Evolutionary conservation across 2,888 invertebrate genomes (phyloP), one percentile per base, ranked within the genome.

Genomic region (Ypsolopha scabrella): DNA sequence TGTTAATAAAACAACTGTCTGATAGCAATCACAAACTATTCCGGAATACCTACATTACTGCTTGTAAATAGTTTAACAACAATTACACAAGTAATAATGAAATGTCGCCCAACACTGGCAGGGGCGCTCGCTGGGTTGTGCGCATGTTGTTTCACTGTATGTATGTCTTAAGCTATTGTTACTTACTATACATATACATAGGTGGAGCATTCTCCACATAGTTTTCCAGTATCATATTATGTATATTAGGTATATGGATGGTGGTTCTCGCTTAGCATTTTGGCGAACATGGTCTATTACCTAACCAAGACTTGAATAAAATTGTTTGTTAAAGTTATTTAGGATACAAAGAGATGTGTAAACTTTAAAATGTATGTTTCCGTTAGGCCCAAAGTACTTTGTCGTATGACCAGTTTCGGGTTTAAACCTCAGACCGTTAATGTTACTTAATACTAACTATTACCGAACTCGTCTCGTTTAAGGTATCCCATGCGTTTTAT

Each of bases 321-420:
- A 75, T 80, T 79, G 77, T 78, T 73, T 78, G 78, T 80, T 82
- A 66, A 78, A 71, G 68, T 60, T 75, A 71, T 72, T 71, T 75
- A 72, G 68, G 66, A 60, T 67, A 52, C 52, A 51, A 54, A 53
- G 54, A 48, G 24, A 24, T 24, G 24, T 24, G 24, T 24, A 24
- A 24, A 3, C 1, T 14, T 43, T 13, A 8, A 43, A 7, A 43
- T 7, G 13, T 24, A 43, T 24, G 24, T 43, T 43, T 24, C 24
- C 43, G 43, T 43, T 24, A 24, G 24, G 24, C 24, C 2, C 24
- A 24, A 24, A 24, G 24, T 24, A 24, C 24, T 24, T 24, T 24
- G 24, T 3, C 24, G 2, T 24, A 24, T 24, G 24, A 24, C 4
- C 24, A 24, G 24, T 24, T 24, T 24, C 24, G 24, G 2, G 24